A percentile compares a stretch with the other conserved stretches of the same genome.
phyloP scores from a whole-genome alignment of 2,888 invertebrate species.

The Clepsis dumicolana region DNA sequence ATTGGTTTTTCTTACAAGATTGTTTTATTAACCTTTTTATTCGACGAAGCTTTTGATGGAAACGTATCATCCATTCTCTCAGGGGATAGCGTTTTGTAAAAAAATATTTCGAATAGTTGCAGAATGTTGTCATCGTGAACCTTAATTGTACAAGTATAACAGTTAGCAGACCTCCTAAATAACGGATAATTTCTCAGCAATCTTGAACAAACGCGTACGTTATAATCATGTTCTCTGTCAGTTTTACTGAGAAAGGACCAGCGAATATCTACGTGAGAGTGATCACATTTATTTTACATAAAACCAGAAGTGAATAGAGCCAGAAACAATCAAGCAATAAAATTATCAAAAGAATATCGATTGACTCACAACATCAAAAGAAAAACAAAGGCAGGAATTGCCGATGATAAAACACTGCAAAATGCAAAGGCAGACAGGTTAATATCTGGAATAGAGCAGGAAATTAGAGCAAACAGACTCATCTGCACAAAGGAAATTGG shows the following conservation, averaged over 20 bases:
- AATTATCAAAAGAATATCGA: background rate
- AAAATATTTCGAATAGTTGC: background rate
- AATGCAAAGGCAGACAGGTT: constrained; percentile 37
- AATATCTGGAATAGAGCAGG: constrained; percentile 61
- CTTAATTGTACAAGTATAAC: background rate
- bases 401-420: constrained; percentile 29
- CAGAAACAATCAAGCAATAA: background rate
- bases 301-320: too few relatives aligned
- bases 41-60: constrained; percentile 46
- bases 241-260: background rate
- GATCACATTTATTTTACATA: background rate
- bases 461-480: constrained; percentile 67
- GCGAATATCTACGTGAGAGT: background rate
- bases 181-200: background rate
- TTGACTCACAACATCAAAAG: background rate
- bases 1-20: constrained; percentile 66
- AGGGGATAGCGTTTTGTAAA: background rate
- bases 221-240: too few relatives aligned
- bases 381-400: constrained; percentile 24
- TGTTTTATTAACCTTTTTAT: constrained; percentile 64
- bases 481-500: constrained; percentile 75
- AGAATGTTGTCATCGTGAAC: background rate
- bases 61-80: constrained; percentile 23
- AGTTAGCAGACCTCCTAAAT: background rate
- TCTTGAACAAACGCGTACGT: background rate